Conservation (phyloP, 2,888 invertebrate species). For the Noctua fimbriata region DNA sequence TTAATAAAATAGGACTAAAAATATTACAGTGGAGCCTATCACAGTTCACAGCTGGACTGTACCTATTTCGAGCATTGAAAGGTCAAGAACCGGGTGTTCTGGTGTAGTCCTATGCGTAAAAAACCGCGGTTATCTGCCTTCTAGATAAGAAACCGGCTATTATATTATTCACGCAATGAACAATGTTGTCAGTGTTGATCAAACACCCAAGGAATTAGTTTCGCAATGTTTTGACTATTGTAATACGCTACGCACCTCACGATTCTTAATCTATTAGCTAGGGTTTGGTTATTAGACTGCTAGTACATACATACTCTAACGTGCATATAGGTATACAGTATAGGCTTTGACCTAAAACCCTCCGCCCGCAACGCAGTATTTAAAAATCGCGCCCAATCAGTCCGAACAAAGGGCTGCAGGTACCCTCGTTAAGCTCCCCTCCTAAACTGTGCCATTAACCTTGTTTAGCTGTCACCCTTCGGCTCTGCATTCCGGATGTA, state of each 20-base stretch:
- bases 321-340: background rate
- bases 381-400: constrained; percentile 72
- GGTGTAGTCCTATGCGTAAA: background rate
- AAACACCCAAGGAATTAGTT: background rate
- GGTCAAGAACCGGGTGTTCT: background rate
- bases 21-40: background rate
- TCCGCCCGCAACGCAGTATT: constrained; percentile 47
- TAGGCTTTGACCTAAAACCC: constrained; percentile 46
- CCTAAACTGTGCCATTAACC: constrained; percentile 79
- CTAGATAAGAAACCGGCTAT: background rate
- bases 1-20: background rate
- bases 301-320: background rate
- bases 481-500: constrained; percentile 60
- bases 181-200: background rate
- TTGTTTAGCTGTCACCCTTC: constrained; percentile 75
- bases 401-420: constrained; percentile 69
- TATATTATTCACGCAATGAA: background rate
- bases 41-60: background rate
- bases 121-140: background rate
- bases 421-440: constrained; percentile 63
- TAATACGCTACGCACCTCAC: background rate
- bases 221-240: background rate
- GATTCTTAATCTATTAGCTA: background rate
- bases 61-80: background rate
- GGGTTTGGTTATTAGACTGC: background rate